Base-by-base conservation (phyloP, 2,888 invertebrate species). In the Lutraria lutraria region DNA sequence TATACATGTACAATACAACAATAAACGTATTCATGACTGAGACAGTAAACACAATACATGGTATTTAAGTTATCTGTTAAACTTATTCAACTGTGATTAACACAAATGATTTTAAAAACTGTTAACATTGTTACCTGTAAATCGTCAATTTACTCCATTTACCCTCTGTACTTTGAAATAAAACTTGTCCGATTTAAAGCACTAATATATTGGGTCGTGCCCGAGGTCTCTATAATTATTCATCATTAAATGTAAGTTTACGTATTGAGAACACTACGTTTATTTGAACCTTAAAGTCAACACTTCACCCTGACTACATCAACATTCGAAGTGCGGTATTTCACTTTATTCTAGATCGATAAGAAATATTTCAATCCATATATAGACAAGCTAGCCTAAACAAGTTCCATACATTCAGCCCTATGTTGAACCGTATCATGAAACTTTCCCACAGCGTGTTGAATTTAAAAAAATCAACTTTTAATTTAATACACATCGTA, bases 201-300 rank as follows among this genome's bases (percentile, higher is more conserved):
- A 68, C 63, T n/a, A 25, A 68, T 68, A 25, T 68, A 68, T 68
- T 4, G 25, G 76, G 29, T 76, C 76, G 13, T 76, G 34, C 34
- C 76, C 76, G 31, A 6, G 63, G 76, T 43, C 21, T 54, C 52
- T 53, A n/a, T n/a, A 81, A 81, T 54, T 81, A 15, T 53, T 52
- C 81, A 25, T 54, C 81, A 81, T 81, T n/a, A 81, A 81, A 54
- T 81, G 25, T 81, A 52, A 54, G 54, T 60, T 83, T 83, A 54
- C n/a, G 19, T 63, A 81, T 81, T 86, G 81, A 72, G 34, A 56
- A 60, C 43, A 76, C 54, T 72, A 84, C 84, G 82, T 87, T 83
- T 63, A 53, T 56, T 76, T 63, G 86, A 84, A 68, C 83, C 81
- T 56, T 34, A 89, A 81, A 87, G 89, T 89, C 89, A 89, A 89